Base-by-base conservation (phyloP, 2,797 vertebrate species). In the Notoglanidium macrostoma region DNA sequence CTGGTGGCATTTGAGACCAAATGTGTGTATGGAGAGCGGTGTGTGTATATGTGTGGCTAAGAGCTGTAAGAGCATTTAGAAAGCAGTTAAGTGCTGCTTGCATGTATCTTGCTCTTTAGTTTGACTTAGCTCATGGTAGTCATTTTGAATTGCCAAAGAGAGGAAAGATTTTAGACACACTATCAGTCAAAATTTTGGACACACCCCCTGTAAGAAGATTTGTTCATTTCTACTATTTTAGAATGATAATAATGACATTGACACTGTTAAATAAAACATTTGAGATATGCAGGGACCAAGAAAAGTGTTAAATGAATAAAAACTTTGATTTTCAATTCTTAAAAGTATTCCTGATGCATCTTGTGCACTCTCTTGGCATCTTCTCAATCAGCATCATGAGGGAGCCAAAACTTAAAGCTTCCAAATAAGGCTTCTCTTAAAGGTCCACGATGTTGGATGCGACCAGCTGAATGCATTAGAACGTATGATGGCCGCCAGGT, bases 1-100 rank as follows among this genome's bases (percentile, higher is more conserved):
- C 63, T 67, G 26, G 46, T n/a, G 40, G 40, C 40, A 40, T 40
- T 17, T 35, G 72, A 68, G 49, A 63, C 59, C 44, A 44, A 61
- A 51, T 35, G 55, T 63, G 19, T 82, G 68, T 29, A 23, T 51
- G 21, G 55, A 72, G 26, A 26, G 12, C 6, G 19, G 23, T 73
- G n/a, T 81, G 85, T 51, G 77, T 49, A 17, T 1, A 19, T 21
- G 59, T 11, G 44, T 54, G 46, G 21, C 55, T 40, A 55, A 21
- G 67, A 44, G n/a, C 84, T 73, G 82, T 84, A 85, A 49, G 63
- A 46, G 51, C 55, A 73, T 77, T 65, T 77, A 59, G 26, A 46
- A 59, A 68, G 40, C 72, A 86, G 85, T 15, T 68, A 77, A 46
- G 35, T 67, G 23, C 70, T 67, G 68, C 57, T n/a, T 72, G 46